Base-by-base conservation (phyloP, 2,797 vertebrate species). In the Enteromius anoplus region DNA sequence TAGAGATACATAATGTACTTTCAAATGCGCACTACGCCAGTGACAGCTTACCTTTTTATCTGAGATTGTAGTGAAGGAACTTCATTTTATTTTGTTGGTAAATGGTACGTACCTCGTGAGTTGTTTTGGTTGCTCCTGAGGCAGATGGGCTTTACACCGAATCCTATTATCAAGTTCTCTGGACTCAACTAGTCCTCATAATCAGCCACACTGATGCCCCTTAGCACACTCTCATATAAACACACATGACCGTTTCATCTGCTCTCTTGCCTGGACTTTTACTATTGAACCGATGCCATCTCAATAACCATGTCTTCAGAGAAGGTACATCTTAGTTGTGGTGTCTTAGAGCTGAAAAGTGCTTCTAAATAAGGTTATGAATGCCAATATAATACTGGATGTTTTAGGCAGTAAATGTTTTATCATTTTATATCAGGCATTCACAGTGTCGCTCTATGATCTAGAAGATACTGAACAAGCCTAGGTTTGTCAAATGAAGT, bases 141-240 rank as follows among this genome's bases (percentile, higher is more conserved):
- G 51, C 86, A 86, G 82, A 84, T 88, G 84, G 83, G 51, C 53
- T 78, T 64, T 82, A 55, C 51, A 65, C 32, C 45, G 62, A 89
- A 90, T 90, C 89, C 83, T 84, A 87, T 90, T 87, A 89, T 81
- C 62, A 82, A 81, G 82, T 55, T 81, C 88, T 81, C 70, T n/a
- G 53, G 73, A 80, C 60, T 81, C 42, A 78, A 58, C 66, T 34
- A 71, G 29, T 47, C 78, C 81, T 85, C 23, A 78, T 78, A 78
- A 83, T 78, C 73, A 71, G 73, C 37, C 64, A 40, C 71, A 42
- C 60, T 66, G 71, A 75, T 68, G 47, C 34, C 26, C 26, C 78
- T 69, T 62, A 55, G 26, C 32, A 45, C 82, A 66, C 69, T n/a
- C 42, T 40, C 68, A 55, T 32, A 34, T 78, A 60, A 47, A 77